Base-by-base conservation (phyloP, 2,888 invertebrate genomes). In the Amphimallon solstitiale region DNA sequence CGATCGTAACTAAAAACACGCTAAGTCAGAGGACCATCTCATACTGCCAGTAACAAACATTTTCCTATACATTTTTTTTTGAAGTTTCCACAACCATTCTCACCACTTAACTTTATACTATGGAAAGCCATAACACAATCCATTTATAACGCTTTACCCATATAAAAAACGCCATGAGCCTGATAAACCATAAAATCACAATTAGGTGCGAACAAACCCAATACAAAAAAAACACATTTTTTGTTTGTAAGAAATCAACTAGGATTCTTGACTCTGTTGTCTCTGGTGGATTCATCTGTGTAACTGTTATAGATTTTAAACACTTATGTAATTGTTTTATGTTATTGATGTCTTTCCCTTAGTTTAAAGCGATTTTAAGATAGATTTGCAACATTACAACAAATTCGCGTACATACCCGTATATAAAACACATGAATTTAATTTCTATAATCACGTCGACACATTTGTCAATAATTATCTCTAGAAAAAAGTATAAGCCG, bases 181-280 rank as follows among this genome's bases (percentile, higher is more conserved):
- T 82, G 82, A 82, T 81, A 82, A 82, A 82, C 79, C 82, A 82
- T 80, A 82, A 81, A 82, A 82, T 80, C 80, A 78, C 78, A 81
- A 81, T 75, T 74, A 75, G 71, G 70, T 73, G 73, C 71, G 56
- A 40, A 56, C 56, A 56, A 56, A 56, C 56, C 56, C 56, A 56
- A 43, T 14, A 40, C 38, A 56, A 40, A 40, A 37, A 56, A 56
- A 14, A 56, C 56, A 56, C n/a, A n/a, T n/a, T 56, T 56, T 40
- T 43, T 56, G 23, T 40, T 43, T 23, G 23, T 56, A 43, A 43
- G 15, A 15, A 43, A 29, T 29, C 15, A 43, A 43, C 14, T 15
- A 43, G 15, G 43, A 43, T 43, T 29, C 43, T 43, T 17, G 17
- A 15, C 14, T 43, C 43, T 43, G 15, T 43, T 15, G 43, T 15